Evolutionary conservation across 2,888 invertebrate genomes (phyloP), one percentile per base, ranked within the genome.

Genomic region (Galerucella calmariensis): DNA sequence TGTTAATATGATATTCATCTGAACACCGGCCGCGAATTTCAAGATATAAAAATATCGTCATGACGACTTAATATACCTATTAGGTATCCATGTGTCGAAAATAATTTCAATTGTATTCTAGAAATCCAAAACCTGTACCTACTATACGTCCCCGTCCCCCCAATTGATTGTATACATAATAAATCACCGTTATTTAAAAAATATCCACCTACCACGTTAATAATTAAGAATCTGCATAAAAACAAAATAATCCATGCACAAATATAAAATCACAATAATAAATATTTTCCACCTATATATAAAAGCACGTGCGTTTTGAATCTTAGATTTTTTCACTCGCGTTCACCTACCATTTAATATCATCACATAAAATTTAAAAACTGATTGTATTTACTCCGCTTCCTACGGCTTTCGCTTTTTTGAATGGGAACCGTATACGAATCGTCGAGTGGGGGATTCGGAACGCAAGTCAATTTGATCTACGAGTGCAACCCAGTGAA

Each of bases 401-500:
- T 20, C 56, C 56, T 56, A 56, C 56, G 16, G 20, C 56, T 56
- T 56, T 56, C 56, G 56, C 20, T 56, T 56, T 56, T 56, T 56
- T 41, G 8, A 41, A 41, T 41, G 8, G 35, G 35, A 41, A 41
- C 8, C 35, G 11, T 4, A 48, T 48, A 11, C 48, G 16, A 56
- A 56, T 10, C 56, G 16, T 2, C 16, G 4, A 9, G 56, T 56
- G 56, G 56, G 56, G 56, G 56, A 56, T 20, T 16, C 20, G 3
- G 20, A 16, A 56, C 56, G 0, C 20, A 56, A 56, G 20, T 11
- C 20, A 20, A 16, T 20, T 20, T 16, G 48, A 56, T 56, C 9
- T 20, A 56, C n/a, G 16, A 10, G 10, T 20, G 56, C n/a, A 10
- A 9, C 6, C 16, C 56, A 20, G 56, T 20, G 2, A 10, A 16